Evolutionary conservation across 2,797 vertebrate genomes (phyloP).

Genomic region (Sebastes matsubarae): DNA sequence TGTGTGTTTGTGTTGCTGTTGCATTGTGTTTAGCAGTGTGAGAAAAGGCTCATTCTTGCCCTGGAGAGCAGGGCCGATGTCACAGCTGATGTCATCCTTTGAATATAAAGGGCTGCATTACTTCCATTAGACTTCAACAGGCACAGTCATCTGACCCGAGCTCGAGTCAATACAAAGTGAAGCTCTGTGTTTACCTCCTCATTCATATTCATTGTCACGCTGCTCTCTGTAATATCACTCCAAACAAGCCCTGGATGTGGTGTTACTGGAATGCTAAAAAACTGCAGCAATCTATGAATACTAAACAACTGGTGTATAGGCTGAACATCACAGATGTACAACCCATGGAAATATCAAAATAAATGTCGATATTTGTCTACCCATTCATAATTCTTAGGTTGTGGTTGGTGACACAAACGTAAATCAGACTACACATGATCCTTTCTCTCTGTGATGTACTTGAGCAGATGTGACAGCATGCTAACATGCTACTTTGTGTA

Average conservation of each 20-base stretch:
- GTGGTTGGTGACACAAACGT: background rate
- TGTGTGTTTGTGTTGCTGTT: slow-evolving; percentile 13
- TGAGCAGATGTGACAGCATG: slow-evolving; percentile 30
- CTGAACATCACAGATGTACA: background rate
- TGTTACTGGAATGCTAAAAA: slow-evolving; percentile 24
- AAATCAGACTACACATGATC: background rate
- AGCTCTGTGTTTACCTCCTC: slow-evolving; percentile 74
- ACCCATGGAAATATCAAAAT: background rate
- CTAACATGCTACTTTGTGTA: slow-evolving; percentile 25
- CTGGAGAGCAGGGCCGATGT: slow-evolving; percentile 78
- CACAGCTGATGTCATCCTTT: slow-evolving; percentile 84
- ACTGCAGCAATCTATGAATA: background rate
- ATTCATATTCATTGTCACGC: slow-evolving; percentile 74
- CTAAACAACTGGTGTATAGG: background rate
- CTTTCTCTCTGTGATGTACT: background rate
- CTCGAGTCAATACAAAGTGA: slow-evolving; percentile 64
- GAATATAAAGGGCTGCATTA: slow-evolving; percentile 78
- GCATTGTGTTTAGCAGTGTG: slow-evolving; percentile 43
- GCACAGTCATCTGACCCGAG: slow-evolving; percentile 64
- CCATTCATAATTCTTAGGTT: background rate
- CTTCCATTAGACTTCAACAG: slow-evolving; percentile 64
- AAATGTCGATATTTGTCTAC: background rate
- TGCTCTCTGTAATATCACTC: slow-evolving; percentile 41
- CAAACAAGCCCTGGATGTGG: slow-evolving; percentile 20
- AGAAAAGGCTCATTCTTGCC: slow-evolving; percentile 81